These are phyloP conservation scores for Eurystomus gularis DNA, from an alignment of 2,113 vertebrate genomes.

Conservation along the genomic window DNA sequence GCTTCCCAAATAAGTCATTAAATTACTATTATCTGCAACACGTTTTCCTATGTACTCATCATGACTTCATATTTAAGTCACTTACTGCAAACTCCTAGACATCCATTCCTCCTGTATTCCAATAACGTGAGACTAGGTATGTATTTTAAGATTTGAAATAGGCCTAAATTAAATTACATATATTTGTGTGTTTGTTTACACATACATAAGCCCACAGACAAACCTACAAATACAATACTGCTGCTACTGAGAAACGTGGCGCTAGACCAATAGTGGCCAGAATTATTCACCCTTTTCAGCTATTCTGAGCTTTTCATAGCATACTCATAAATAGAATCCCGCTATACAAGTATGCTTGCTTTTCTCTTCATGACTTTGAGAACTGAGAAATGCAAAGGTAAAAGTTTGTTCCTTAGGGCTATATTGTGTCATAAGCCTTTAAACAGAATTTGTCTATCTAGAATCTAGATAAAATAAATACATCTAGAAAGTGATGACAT, in stretches of 20 bases:
- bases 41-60: not conserved
- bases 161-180: not conserved
- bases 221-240: not conserved
- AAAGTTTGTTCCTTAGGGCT: slow-evolving; percentile 59
- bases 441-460: slow-evolving; percentile 54
- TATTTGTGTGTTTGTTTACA: not conserved
- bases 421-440: slow-evolving; percentile 34
- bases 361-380: slow-evolving; percentile 22
- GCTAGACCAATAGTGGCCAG: not conserved
- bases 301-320: not conserved
- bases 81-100: not conserved
- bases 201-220: not conserved
- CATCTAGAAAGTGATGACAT: slow-evolving; percentile 44
- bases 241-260: not conserved
- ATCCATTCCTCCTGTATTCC: not conserved
- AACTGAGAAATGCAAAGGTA: slow-evolving; percentile 14
- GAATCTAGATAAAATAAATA: no score
- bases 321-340: not conserved
- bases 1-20: not conserved
- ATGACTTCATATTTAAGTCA: not conserved
- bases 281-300: not conserved
- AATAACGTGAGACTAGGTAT: not conserved
- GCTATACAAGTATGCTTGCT: not conserved
- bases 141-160: not conserved
- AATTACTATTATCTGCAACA: not conserved